Percentiles rank a stretch among this genome's conserved stretches.
These are phyloP conservation scores for Panagrolaimus sp. DNA, from an alignment of 1,140 invertebrate species.

Conservation along the genomic window DNA sequence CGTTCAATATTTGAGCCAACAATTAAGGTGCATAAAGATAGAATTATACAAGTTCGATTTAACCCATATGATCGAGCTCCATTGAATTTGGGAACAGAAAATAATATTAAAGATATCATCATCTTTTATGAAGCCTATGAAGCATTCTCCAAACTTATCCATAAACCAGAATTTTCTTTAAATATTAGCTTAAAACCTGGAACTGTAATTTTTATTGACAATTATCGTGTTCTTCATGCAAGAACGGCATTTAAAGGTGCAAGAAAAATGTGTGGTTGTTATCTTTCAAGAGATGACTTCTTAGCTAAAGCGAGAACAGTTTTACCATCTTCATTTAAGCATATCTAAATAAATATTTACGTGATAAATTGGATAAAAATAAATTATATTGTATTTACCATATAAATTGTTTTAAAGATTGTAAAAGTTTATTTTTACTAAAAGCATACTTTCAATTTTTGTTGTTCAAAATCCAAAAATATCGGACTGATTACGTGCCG, in stretches of 20 bases:
- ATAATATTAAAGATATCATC: slow-evolving; percentile 36
- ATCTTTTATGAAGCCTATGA: slow-evolving; percentile 66
- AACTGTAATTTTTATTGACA: slow-evolving; percentile 69
- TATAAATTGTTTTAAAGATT: no score
- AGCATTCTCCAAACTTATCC: slow-evolving; percentile 63
- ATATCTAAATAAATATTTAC: not conserved
- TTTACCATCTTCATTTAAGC: slow-evolving; percentile 17
- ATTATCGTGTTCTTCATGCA: slow-evolving; percentile 71
- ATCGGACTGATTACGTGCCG: no score
- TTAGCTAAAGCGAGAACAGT: slow-evolving; percentile 47
- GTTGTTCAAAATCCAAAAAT: no score
- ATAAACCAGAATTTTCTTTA: slow-evolving; percentile 62
- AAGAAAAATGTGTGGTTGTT: slow-evolving; percentile 49
- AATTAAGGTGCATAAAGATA: slow-evolving; percentile 15
- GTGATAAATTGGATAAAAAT: no score
- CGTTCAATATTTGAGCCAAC: slow-evolving; percentile 28
- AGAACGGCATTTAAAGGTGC: slow-evolving; percentile 65
- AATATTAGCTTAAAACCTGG: slow-evolving; percentile 66
- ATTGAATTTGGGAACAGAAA: slow-evolving; percentile 45
- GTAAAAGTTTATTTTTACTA: no score
- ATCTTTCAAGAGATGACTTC: slow-evolving; percentile 46
- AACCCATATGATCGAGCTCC: slow-evolving; percentile 69
- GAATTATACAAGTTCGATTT: slow-evolving; percentile 60
- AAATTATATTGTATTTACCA: no score
- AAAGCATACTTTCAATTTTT: no score